These are phyloP conservation scores for Gonatopus flavifemur DNA, from an alignment of 1,140 invertebrate species.

Conservation along the genomic window DNA sequence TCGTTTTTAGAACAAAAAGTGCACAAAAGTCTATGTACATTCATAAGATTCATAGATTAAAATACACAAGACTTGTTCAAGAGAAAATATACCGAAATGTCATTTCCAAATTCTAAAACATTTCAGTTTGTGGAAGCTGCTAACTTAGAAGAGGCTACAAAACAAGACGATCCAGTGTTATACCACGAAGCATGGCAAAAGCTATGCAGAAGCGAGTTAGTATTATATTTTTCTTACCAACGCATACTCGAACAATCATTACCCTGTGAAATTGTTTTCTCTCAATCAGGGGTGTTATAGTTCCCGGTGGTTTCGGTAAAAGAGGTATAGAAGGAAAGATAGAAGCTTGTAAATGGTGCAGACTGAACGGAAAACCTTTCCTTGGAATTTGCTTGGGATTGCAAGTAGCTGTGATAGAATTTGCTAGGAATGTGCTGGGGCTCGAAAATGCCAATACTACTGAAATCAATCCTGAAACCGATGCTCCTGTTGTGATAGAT, in stretches of 20 bases:
- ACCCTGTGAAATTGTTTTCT: conserved; percentile 1
- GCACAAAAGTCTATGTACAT: conserved; percentile 1
- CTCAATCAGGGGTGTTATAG: conserved; percentile 80
- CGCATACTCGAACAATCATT: conserved; percentile 27
- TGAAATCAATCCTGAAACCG: conserved; percentile 78
- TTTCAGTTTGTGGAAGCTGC: conserved; percentile 87
- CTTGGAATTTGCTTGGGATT: conserved; percentile 96
- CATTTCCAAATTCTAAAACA: conserved; percentile 1
- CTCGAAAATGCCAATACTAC: conserved; percentile 82
- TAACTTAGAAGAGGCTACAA: conserved; percentile 78
- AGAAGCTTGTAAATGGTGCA: conserved; percentile 88
- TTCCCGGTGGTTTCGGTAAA: conserved; percentile 96
- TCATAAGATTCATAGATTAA: neutral
- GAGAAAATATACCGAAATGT: too few relatives aligned
- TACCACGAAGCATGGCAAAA: conserved; percentile 95
- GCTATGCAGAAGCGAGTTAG: conserved; percentile 85
- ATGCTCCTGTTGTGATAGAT: conserved; percentile 87
- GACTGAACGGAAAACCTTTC: conserved; percentile 86
- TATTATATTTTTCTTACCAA: conserved; percentile 26
- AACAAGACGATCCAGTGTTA: conserved; percentile 72
- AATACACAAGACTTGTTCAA: conserved; percentile 7
- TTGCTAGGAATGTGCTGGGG: conserved; percentile 83
- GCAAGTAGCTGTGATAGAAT: conserved; percentile 97
- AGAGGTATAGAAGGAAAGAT: conserved; percentile 97
- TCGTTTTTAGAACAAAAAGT: too few relatives aligned